Conservation (phyloP, 1,140 invertebrate genomes). For the Melipona quadrifasciata region DNA sequence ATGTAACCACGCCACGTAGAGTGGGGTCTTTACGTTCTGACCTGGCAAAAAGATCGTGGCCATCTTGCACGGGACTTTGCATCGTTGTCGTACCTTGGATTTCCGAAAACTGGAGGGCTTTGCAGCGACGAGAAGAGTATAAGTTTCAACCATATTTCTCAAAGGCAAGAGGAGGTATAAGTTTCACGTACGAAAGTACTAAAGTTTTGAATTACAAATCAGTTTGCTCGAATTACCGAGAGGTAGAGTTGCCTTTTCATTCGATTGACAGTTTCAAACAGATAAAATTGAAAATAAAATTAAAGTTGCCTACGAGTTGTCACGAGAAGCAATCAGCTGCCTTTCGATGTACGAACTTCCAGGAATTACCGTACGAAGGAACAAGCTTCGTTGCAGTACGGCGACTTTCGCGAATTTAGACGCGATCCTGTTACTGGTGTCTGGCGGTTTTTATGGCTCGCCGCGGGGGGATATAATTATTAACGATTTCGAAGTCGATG, state of each 20-base stretch:
- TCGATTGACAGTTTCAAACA: background rate
- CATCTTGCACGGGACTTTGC: background rate
- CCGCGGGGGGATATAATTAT: background rate
- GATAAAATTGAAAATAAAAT: background rate
- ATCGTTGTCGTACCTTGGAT: background rate
- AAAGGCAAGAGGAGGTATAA: background rate
- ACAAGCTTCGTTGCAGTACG: background rate
- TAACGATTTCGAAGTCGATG: background rate
- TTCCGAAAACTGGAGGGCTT: constrained; percentile 5
- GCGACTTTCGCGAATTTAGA: constrained; percentile 34
- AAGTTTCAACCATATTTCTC: background rate
- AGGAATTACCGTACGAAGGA: background rate
- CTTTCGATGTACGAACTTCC: background rate
- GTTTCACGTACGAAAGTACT: background rate
- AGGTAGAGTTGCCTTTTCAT: too few relatives aligned
- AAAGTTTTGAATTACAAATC: background rate
- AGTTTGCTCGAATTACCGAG: too few relatives aligned
- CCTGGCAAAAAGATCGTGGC: constrained; percentile 27
- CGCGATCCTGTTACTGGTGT: background rate
- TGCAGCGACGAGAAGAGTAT: background rate
- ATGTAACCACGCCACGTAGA: constrained; percentile 49
- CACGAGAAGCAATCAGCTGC: background rate
- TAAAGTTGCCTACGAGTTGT: background rate
- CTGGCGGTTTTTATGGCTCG: background rate
- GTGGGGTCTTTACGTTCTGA: constrained; percentile 32